A percentile compares a stretch with the other conserved stretches of the same genome.
Evolutionary conservation across 1,140 invertebrate species (phyloP).

Genomic region (Calosoma granatense): DNA sequence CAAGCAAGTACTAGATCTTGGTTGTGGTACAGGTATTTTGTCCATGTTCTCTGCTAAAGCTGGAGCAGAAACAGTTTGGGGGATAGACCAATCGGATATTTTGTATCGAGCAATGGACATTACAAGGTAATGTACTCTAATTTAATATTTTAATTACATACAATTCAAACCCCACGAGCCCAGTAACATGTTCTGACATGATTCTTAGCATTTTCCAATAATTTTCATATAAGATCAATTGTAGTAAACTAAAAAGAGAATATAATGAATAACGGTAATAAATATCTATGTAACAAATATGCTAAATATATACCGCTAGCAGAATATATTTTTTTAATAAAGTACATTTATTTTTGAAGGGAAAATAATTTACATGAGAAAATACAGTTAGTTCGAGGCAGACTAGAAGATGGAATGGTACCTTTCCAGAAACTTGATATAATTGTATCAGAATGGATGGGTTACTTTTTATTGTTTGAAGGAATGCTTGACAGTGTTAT

Average conservation of each 20-base stretch:
- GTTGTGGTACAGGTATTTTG: conserved; percentile 88
- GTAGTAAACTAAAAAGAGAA: too few relatives aligned
- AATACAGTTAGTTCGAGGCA: conserved; percentile 60
- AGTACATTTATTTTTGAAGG: conserved; percentile 31
- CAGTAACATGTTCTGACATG: neutral
- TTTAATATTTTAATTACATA: neutral
- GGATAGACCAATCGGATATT: conserved; percentile 83
- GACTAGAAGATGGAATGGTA: conserved; percentile 81
- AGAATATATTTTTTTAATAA: too few relatives aligned
- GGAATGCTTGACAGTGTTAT: conserved; percentile 94
- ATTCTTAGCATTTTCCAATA: too few relatives aligned
- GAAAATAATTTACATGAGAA: conserved; percentile 54
- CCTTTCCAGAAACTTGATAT: conserved; percentile 81
- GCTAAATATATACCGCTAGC: too few relatives aligned
- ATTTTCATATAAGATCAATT: too few relatives aligned
- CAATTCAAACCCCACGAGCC: conserved; percentile 17
- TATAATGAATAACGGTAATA: too few relatives aligned
- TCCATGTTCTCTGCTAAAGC: conserved; percentile 93
- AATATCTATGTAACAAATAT: too few relatives aligned
- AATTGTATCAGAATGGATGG: conserved; percentile 99
- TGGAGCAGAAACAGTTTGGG: conserved; percentile 83
- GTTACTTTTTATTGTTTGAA: conserved; percentile 96
- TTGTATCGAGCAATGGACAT: conserved; percentile 75
- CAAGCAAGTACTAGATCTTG: conserved; percentile 86
- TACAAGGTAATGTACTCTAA: conserved; percentile 45